Base-by-base conservation (phyloP, 2,113 vertebrate species). In the Boleophthalmus pectinirostris region DNA sequence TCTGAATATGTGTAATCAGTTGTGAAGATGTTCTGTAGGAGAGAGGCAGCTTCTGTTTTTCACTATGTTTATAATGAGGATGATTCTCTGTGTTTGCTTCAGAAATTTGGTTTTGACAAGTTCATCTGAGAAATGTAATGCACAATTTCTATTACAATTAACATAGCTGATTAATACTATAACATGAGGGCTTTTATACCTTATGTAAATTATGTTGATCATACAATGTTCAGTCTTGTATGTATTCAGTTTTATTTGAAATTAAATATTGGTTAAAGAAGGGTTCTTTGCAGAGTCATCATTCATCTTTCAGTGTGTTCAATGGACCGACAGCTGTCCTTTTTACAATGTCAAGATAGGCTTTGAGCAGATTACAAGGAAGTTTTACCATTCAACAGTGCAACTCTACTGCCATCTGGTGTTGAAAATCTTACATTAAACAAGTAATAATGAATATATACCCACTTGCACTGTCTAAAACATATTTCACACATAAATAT, bases 211-310 rank as follows among this genome's bases (percentile, higher is more conserved):
- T 54, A 63, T 61, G 20, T 10, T 60, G 21, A 3, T 5, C 45
- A 35, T 35, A 61, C 14, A 64, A 43, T 21, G 33, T 64, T 69
- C 15, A 33, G 12, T 24, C 15, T 16, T 61, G 25, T 61, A 18
- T 33, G 4, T 61, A 61, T 61, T 61, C 25, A 18, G 13, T 45
- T 25, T 5, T 21, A 56, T 23, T 38, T 58, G 5, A 25, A 2
- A 51, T 66, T 58, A 25, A 58, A 43, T 43, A 21, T 43, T 65
- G 23, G 68, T 77, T 66, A 70, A 75, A 46, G 21, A 60, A 72
- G 66, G 76, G 24, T 66, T 43, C n/a, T n/a, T 43, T 85, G 87
- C 84, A 81, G 89, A 91, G 77, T 90, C 85, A 85, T 81, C 74
- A 72, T 77, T 79, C 83, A 23, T 47, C 69, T n/a, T 64, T 80